Percentiles rank a stretch among this genome's conserved stretches.
Evolutionary conservation across 2,797 vertebrate species (phyloP).

Genomic region (Eospalax fontanierii): DNA sequence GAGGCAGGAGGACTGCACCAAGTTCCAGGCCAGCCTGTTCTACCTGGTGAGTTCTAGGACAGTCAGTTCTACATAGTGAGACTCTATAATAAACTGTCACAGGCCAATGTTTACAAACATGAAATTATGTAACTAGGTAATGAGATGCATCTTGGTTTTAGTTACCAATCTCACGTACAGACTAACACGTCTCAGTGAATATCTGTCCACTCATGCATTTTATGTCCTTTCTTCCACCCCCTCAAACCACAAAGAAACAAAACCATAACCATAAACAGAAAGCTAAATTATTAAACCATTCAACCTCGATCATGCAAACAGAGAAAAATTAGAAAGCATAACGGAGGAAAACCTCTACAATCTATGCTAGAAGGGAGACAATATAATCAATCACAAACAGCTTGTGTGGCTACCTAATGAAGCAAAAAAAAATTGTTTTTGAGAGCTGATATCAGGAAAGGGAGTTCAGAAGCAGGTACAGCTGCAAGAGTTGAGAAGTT

Average conservation of each 20-base stretch:
- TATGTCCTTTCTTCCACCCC: background rate
- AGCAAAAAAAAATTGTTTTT: slow-evolving; percentile 59
- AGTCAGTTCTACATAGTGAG: background rate
- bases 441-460: background rate
- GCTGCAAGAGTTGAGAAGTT: slow-evolving; percentile 9
- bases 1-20: background rate
- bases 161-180: background rate
- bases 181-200: slow-evolving; percentile 46
- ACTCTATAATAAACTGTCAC: background rate
- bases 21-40: background rate
- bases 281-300: slow-evolving; percentile 17
- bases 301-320: background rate
- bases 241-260: background rate
- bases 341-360: background rate
- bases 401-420: background rate
- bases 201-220: background rate
- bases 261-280: background rate
- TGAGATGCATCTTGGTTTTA: slow-evolving; percentile 19
- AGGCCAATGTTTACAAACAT: slow-evolving; percentile 36
- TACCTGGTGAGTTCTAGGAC: background rate
- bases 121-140: slow-evolving; percentile 25
- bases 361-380: background rate
- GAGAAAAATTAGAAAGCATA: background rate
- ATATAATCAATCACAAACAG: background rate
- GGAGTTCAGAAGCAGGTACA: slow-evolving; percentile 35